Base-by-base conservation (phyloP, 64 coral and sea anemone genomes). In the Pocillopora damicornis region DNA sequence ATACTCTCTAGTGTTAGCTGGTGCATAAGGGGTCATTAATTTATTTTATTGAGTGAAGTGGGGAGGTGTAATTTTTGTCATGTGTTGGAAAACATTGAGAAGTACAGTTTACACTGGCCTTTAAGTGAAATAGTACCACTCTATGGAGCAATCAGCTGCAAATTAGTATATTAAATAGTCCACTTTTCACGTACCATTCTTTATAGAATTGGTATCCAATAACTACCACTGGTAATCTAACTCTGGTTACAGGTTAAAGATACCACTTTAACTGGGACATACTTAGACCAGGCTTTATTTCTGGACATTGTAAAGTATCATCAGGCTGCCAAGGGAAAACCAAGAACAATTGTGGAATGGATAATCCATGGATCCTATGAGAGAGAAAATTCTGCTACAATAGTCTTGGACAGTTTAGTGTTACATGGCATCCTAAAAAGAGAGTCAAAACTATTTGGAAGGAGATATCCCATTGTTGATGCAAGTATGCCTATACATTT, bases 201-300 rank as follows among this genome's bases (percentile, higher is more conserved):
- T 51, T 2, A 51, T 51, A 7, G 42, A 51, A 51, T 51, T 51
- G 42, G 42, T 51, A 51, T 51, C 42, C 42, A 51, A 51, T 7
- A 51, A 63, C 61, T 22, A 5, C 8, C 7, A 13, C 12, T 37
- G 35, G 14, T 15, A 56, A 56, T 20, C 37, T 10, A 8, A 75
- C 15, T 11, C 15, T 37, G 11, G 8, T 75, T 14, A 3, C 77
- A 89, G 88, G 78, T 89, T 51, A 61, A 60, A 73, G 88, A 89
- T 60, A 37, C 63, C 13, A 59, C 56, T 62, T 56, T 79, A 20
- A 81, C 77, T 35, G 65, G 78, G 10, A 73, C 88, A 68, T 89
- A 81, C 65, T 79, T 89, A 23, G 88, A 89, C 42, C 79, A 89
- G 17, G 88, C 88, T 17, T 65, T 89, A 9, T 89, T 89, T 45